These are phyloP conservation scores for Aphodius granarius DNA, from an alignment of 2,888 invertebrate species.

Conservation along the genomic window DNA sequence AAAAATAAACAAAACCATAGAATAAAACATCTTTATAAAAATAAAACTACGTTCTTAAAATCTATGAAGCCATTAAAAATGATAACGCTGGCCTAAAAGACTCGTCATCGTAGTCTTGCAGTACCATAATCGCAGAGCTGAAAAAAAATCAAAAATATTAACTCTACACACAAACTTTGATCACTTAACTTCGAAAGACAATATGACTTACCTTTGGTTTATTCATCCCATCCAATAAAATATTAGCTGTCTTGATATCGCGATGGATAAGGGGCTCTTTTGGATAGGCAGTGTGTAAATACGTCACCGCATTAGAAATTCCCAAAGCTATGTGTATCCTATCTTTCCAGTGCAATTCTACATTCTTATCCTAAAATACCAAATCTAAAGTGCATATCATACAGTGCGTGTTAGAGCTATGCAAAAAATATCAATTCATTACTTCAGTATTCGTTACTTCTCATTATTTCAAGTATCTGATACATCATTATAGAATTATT, in stretches of 20 bases:
- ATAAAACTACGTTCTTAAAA: too few species aligned
- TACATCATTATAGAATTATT: too few species aligned
- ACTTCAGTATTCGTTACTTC: too few species aligned
- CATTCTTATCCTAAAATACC: not conserved
- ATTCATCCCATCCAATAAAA: conserved; percentile 67
- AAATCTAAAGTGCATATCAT: too few species aligned
- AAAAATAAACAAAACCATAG: too few species aligned
- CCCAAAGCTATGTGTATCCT: conserved; percentile 67
- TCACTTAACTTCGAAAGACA: too few species aligned
- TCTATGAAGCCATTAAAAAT: too few species aligned
- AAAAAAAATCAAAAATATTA: conserved; percentile 40
- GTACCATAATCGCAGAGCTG: conserved; percentile 76
- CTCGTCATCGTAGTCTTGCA: too few species aligned
- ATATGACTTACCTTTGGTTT: conserved; percentile 69
- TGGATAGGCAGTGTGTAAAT: conserved; percentile 66
- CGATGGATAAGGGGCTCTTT: conserved; percentile 69
- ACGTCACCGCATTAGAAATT: conserved; percentile 67
- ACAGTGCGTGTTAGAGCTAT: not conserved
- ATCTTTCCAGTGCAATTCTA: conserved; percentile 58
- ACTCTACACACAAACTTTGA: conserved; percentile 9
- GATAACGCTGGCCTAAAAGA: too few species aligned
- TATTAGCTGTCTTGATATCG: conserved; percentile 80
- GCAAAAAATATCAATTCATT: too few species aligned
- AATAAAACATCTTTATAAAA: too few species aligned
- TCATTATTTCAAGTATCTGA: too few species aligned